Percentiles rank a stretch among this genome's conserved stretches.
These are phyloP conservation scores for Shargacucullia verbasci DNA, from an alignment of 2,888 invertebrate species.

Conservation along the genomic window DNA sequence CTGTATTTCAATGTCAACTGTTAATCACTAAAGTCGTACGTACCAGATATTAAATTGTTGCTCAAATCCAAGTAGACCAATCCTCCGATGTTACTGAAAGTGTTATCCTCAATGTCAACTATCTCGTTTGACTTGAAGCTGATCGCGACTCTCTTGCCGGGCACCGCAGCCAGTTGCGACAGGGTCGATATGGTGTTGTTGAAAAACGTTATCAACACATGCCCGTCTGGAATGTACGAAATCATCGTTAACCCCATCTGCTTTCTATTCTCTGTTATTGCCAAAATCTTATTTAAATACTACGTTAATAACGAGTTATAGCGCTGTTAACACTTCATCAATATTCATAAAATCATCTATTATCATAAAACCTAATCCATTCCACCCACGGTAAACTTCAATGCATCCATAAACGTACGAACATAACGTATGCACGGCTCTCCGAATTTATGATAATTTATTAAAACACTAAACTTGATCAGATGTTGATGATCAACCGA, in stretches of 20 bases:
- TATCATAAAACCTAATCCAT: slow-evolving; percentile 48
- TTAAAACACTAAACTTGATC: slow-evolving; percentile 34
- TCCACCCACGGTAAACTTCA: slow-evolving; percentile 33
- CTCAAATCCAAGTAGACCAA: slow-evolving; percentile 89
- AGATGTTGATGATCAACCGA: slow-evolving; percentile 38
- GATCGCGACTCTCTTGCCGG: slow-evolving; percentile 82
- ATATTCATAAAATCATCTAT: slow-evolving; percentile 48
- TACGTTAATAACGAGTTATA: slow-evolving; percentile 37
- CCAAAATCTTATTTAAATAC: slow-evolving; percentile 25
- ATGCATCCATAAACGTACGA: slow-evolving; percentile 33
- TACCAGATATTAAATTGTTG: slow-evolving; percentile 88
- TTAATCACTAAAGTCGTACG: slow-evolving; percentile 31
- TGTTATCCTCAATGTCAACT: slow-evolving; percentile 82
- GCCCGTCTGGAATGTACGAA: slow-evolving; percentile 72
- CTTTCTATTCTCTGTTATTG: slow-evolving; percentile 12
- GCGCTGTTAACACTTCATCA: slow-evolving; percentile 42
- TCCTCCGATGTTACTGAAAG: slow-evolving; percentile 84
- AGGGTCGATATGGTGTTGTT: slow-evolving; percentile 87
- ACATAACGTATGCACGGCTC: slow-evolving; percentile 24
- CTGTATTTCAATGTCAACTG: neutral
- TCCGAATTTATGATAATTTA: slow-evolving; percentile 39
- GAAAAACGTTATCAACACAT: slow-evolving; percentile 88
- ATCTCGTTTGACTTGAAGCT: slow-evolving; percentile 87
- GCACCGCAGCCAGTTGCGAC: slow-evolving; percentile 78
- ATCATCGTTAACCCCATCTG: slow-evolving; percentile 12